Percentiles rank a stretch among this genome's conserved stretches.
These are phyloP conservation scores for Nannospalax galili DNA, from an alignment of 2,113 vertebrate species.

Conservation along the genomic window DNA sequence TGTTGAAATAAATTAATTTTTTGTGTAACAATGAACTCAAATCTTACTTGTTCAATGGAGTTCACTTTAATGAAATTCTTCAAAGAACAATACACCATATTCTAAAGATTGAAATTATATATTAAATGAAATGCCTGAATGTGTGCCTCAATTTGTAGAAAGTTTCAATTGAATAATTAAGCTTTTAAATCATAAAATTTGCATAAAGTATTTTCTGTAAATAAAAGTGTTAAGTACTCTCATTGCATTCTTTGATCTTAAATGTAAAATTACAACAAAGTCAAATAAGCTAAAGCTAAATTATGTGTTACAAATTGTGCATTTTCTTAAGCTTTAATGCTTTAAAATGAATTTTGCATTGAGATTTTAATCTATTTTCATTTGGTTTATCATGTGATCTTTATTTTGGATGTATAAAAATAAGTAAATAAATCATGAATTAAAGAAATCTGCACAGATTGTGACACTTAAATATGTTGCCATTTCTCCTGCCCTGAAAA, in stretches of 20 bases:
- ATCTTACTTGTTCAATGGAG: slow-evolving; percentile 86
- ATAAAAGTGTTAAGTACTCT: slow-evolving; percentile 71
- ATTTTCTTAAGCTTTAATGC: not conserved
- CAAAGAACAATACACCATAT: slow-evolving; percentile 85
- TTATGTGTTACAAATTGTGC: slow-evolving; percentile 32
- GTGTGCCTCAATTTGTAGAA: slow-evolving; percentile 83
- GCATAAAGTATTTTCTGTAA: slow-evolving; percentile 80
- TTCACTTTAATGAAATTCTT: slow-evolving; percentile 88
- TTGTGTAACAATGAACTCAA: slow-evolving; percentile 86
- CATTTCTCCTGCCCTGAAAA: no score
- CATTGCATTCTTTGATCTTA: slow-evolving; percentile 71
- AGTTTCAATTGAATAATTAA: slow-evolving; percentile 82
- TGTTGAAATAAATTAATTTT: slow-evolving; percentile 90
- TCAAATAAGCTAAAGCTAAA: slow-evolving; percentile 76
- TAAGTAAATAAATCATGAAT: slow-evolving; percentile 25
- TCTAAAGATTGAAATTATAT: slow-evolving; percentile 85
- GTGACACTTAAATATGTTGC: slow-evolving; percentile 8
- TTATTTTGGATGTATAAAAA: slow-evolving; percentile 55
- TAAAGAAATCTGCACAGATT: slow-evolving; percentile 26
- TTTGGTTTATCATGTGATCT: slow-evolving; percentile 33
- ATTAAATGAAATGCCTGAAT: slow-evolving; percentile 85
- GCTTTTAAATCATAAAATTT: slow-evolving; percentile 85
- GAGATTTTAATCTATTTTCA: slow-evolving; percentile 44
- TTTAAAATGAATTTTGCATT: slow-evolving; percentile 41
- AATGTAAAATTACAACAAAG: slow-evolving; percentile 74